Percentiles rank a stretch among this genome's conserved stretches.
phyloP scores from a whole-genome alignment of 2,888 invertebrate species.

The Oeneis ivallda region DNA sequence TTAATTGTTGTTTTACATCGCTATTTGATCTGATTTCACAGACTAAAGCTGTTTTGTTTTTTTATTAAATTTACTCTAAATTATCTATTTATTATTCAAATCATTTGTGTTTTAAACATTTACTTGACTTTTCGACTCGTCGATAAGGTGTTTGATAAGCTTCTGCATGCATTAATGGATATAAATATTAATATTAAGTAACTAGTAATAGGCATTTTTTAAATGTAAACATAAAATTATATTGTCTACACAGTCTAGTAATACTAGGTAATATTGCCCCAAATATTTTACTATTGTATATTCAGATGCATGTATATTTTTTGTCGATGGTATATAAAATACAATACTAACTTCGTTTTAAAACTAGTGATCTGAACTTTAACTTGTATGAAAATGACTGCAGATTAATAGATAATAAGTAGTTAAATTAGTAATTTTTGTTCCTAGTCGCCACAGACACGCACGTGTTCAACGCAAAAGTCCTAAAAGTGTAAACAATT shows the following conservation, averaged over 20 bases:
- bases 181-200: too few relatives aligned
- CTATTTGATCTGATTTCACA: background rate
- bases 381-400: background rate
- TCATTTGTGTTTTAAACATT: background rate
- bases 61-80: background rate
- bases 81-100: background rate
- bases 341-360: background rate
- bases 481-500: too few relatives aligned
- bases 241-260: background rate
- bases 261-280: conserved; percentile 12
- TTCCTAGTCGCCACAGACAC: conserved; percentile 9
- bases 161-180: too few relatives aligned
- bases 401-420: background rate
- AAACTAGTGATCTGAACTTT: background rate
- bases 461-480: too few relatives aligned
- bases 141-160: too few relatives aligned
- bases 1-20: conserved; percentile 13
- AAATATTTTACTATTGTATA: conserved; percentile 13
- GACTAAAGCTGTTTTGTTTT: too few relatives aligned
- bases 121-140: too few relatives aligned
- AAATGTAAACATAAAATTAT: background rate
- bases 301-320: conserved; percentile 2
- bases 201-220: too few relatives aligned
- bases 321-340: background rate
- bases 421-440: conserved; percentile 4